Conservation (phyloP, 1,140 invertebrate species). For the Calephelis virginiensis region DNA sequence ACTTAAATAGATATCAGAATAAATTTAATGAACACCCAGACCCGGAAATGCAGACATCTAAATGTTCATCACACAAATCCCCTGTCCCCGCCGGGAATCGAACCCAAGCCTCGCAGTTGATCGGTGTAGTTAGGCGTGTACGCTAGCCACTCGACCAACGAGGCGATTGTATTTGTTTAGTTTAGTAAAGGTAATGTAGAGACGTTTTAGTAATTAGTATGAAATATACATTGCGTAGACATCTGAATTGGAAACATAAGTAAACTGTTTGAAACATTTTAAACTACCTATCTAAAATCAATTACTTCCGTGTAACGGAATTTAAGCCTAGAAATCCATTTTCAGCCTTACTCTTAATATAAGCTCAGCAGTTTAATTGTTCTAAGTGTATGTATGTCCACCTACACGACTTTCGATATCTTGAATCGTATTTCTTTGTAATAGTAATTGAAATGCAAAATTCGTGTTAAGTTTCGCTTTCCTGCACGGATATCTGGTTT, state of each 20-base stretch:
- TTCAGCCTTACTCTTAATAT: background rate
- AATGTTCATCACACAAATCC: no score
- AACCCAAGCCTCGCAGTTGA: no score
- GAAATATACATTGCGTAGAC: no score
- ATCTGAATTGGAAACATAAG: background rate
- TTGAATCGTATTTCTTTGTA: constrained; percentile 23
- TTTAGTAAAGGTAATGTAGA: no score
- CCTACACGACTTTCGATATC: constrained; percentile 48
- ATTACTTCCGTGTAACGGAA: background rate
- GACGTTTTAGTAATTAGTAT: no score
- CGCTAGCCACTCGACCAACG: no score
- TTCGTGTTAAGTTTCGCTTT: constrained; percentile 19
- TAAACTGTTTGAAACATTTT: background rate
- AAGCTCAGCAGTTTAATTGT: background rate
- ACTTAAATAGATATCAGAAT: no score
- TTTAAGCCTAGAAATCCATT: background rate
- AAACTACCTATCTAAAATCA: background rate
- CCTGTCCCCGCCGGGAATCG: no score
- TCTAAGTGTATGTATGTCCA: constrained; percentile 31
- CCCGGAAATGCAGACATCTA: no score
- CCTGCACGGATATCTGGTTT: constrained; percentile 42
- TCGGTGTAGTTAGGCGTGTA: no score
- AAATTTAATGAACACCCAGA: no score
- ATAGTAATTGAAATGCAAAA: constrained; percentile 28
- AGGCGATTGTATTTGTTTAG: no score